Evolutionary conservation across 2,113 vertebrate genomes (phyloP).

Genomic region (Barbus barbus): DNA sequence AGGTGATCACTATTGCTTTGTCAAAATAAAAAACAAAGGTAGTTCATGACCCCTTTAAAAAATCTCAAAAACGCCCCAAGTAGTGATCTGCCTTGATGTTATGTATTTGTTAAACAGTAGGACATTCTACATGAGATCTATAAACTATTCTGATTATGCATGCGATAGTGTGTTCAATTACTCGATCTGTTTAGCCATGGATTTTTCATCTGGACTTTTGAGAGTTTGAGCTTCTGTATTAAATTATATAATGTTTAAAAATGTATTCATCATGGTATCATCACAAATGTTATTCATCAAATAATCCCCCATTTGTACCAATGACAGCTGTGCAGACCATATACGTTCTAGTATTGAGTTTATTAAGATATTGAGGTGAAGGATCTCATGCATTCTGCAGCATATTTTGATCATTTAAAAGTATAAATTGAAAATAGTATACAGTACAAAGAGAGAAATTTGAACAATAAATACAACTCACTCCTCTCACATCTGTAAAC

Average conservation of each 20-base stretch:
- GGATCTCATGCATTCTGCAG: neutral
- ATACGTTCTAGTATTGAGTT: neutral
- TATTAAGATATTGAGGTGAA: neutral
- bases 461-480: no score
- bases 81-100: neutral
- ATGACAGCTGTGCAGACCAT: neutral
- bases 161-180: neutral
- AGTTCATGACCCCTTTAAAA: neutral
- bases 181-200: neutral
- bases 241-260: neutral
- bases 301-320: neutral
- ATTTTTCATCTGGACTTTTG: neutral
- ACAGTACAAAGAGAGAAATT: no score
- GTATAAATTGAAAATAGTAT: no score
- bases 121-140: neutral
- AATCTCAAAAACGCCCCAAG: neutral
- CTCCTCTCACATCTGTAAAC: neutral
- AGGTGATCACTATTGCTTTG: no score
- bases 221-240: no score
- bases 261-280: neutral
- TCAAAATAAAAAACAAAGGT: no score
- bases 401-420: no score
- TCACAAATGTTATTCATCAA: neutral
- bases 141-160: neutral
- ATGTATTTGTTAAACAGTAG: neutral